Percentiles rank a stretch among this genome's conserved stretches.
These are phyloP conservation scores for Urophycis tenuis DNA, from an alignment of 2,797 vertebrate species.

Conservation along the genomic window DNA sequence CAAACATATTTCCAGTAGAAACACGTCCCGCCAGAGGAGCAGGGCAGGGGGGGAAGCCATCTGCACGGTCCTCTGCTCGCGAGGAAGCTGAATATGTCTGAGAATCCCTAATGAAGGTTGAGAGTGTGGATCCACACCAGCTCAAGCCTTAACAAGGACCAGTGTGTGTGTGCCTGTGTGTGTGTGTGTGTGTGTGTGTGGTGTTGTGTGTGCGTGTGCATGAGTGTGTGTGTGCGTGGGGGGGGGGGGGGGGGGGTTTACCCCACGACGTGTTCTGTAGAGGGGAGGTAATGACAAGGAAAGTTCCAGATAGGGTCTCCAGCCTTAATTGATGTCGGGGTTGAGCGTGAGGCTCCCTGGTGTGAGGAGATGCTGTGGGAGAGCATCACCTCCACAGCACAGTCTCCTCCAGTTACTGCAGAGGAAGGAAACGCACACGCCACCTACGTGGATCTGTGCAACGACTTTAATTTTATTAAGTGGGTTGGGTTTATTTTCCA, in stretches of 20 bases:
- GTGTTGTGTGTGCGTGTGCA: no score
- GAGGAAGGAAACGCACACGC: conserved; percentile 25
- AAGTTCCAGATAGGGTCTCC: conserved; percentile 33
- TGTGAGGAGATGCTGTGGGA: conserved; percentile 24
- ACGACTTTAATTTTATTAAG: not conserved
- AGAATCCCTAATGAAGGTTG: conserved; percentile 9
- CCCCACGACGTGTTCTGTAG: not conserved
- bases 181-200: not conserved
- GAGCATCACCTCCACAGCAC: conserved; percentile 21
- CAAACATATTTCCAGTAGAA: conserved; percentile 57
- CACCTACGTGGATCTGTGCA: no score
- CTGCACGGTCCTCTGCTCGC: not conserved
- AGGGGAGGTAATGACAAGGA: conserved; percentile 17
- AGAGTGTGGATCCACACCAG: conserved; percentile 2
- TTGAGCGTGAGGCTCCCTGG: conserved; percentile 20
- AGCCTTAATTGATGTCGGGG: conserved; percentile 44
- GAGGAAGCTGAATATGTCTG: not conserved
- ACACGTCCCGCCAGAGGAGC: conserved; percentile 42
- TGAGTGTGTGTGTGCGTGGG: no score
- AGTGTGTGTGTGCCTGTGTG: no score
- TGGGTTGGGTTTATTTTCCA: not conserved
- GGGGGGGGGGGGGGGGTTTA: not conserved
- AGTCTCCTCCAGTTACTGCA: conserved; percentile 24
- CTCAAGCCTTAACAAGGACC: not conserved
- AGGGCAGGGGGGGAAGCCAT: conserved; percentile 28